These are phyloP conservation scores for Bergia sp. DNA, from an alignment of 92 coral and sea anemone species.

Conservation along the genomic window DNA sequence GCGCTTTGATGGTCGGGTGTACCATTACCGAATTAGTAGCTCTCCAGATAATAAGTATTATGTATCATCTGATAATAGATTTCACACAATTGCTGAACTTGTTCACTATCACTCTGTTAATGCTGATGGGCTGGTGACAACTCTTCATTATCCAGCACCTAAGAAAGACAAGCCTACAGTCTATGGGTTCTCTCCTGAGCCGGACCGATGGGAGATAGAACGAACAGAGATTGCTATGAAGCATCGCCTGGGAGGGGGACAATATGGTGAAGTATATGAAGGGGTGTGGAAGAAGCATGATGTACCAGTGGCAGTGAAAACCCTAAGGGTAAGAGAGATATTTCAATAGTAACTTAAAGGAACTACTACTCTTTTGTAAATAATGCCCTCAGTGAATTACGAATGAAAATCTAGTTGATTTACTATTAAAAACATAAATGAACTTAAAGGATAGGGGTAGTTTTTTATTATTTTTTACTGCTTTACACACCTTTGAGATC, in stretches of 20 bases:
- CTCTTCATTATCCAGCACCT: conserved; percentile 97
- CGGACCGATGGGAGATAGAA: conserved; percentile 97
- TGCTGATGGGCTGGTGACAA: conserved; percentile 96
- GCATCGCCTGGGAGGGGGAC: conserved; percentile 93
- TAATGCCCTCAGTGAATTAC: no score
- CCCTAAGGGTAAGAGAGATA: conserved; percentile 79
- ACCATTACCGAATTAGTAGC: conserved; percentile 93
- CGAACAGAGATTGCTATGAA: conserved; percentile 97
- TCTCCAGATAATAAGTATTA: conserved; percentile 80
- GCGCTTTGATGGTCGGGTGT: conserved; percentile 95
- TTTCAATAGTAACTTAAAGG: background rate
- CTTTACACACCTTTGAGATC: no score
- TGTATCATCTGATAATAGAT: conserved; percentile 88
- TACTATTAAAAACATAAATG: no score
- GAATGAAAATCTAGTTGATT: no score
- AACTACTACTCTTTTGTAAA: no score
- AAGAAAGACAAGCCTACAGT: conserved; percentile 93
- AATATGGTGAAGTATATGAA: conserved; percentile 99
- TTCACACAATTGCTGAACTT: conserved; percentile 88
- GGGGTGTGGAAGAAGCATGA: conserved; percentile 94
- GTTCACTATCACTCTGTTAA: conserved; percentile 98
- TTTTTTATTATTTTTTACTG: no score
- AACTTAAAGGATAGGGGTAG: no score
- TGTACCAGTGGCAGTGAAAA: conserved; percentile 93
- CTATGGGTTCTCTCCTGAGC: conserved; percentile 93